Conservation (phyloP, 2,113 vertebrate species). For the Leucosticte australis region DNA sequence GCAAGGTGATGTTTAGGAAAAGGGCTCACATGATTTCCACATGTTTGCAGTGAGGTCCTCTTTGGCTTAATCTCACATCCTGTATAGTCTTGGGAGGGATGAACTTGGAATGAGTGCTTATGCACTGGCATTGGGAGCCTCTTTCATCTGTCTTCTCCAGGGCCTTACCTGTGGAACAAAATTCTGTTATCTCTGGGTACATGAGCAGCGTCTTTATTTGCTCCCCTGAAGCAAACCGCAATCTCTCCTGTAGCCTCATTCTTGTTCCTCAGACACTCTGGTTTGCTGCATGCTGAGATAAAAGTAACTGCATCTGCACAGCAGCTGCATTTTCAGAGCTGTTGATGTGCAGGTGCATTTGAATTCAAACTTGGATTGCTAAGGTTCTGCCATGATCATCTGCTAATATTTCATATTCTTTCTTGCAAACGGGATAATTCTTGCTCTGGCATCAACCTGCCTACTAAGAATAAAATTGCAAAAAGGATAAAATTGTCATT, state of each 20-base stretch:
- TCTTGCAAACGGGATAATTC: background rate
- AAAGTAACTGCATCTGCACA: background rate
- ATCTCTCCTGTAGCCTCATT: background rate
- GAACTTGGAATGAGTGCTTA: slow-evolving; percentile 66
- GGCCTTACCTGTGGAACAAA: slow-evolving; percentile 53
- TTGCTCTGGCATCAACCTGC: background rate
- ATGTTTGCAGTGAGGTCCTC: slow-evolving; percentile 76
- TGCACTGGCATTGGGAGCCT: slow-evolving; percentile 80
- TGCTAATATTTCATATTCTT: background rate
- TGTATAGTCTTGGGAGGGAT: slow-evolving; percentile 70
- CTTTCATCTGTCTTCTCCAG: background rate
- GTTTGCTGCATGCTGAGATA: background rate
- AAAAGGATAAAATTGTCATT: background rate
- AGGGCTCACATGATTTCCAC: slow-evolving; percentile 85
- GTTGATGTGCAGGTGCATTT: background rate
- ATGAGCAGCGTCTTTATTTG: background rate
- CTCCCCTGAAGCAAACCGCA: background rate
- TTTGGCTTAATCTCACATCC: slow-evolving; percentile 74
- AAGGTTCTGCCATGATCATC: background rate
- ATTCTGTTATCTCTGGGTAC: background rate
- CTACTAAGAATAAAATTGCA: background rate
- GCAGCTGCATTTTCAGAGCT: background rate
- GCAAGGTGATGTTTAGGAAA: background rate
- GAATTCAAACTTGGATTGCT: background rate
- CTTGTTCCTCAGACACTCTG: background rate